Percentiles rank a stretch among this genome's conserved stretches.
Evolutionary conservation across 2,888 invertebrate genomes (phyloP).

Genomic region (Ryuthela nishihirai): DNA sequence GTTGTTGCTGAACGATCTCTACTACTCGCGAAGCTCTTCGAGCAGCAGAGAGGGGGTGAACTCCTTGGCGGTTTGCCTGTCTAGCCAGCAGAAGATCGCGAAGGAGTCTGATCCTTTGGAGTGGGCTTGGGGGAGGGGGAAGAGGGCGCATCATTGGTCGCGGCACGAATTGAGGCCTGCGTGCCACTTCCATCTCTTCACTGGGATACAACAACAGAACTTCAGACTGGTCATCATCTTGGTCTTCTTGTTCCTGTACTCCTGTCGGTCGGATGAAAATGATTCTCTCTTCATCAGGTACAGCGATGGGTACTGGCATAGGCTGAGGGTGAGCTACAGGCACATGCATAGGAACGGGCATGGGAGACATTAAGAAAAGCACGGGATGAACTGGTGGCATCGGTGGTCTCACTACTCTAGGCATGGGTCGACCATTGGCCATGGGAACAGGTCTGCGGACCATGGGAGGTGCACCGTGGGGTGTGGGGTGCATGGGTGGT

Average conservation of each 20-base stretch:
- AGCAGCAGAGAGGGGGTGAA: neutral
- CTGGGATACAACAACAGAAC: slow-evolving; percentile 29
- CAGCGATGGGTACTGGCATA: neutral
- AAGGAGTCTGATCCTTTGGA: slow-evolving; percentile 30
- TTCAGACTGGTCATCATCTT: slow-evolving; percentile 28
- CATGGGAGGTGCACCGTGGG: slow-evolving; percentile 6
- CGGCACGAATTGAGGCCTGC: slow-evolving; percentile 18
- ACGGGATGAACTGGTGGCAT: slow-evolving; percentile 31
- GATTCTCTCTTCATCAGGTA: slow-evolving; percentile 23
- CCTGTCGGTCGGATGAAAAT: slow-evolving; percentile 21
- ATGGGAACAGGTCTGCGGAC: slow-evolving; percentile 9
- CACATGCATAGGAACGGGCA: slow-evolving; percentile 23
- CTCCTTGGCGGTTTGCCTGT: slow-evolving; percentile 16
- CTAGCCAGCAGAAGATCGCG: slow-evolving; percentile 28
- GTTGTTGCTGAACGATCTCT: slow-evolving; percentile 32
- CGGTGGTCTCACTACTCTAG: slow-evolving; percentile 15
- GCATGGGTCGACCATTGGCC: slow-evolving; percentile 16
- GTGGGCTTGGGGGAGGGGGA: slow-evolving; percentile 22
- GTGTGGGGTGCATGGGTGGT: slow-evolving; percentile 4
- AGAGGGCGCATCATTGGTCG: slow-evolving; percentile 8
- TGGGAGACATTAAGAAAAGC: slow-evolving; percentile 27
- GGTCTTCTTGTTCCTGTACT: slow-evolving; percentile 20
- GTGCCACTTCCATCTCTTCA: slow-evolving; percentile 23
- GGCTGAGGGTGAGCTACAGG: slow-evolving; percentile 19
- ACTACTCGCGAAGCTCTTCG: slow-evolving; percentile 16